Evolutionary conservation across 2,888 invertebrate species (phyloP).

Genomic region (Polyommatus icarus): DNA sequence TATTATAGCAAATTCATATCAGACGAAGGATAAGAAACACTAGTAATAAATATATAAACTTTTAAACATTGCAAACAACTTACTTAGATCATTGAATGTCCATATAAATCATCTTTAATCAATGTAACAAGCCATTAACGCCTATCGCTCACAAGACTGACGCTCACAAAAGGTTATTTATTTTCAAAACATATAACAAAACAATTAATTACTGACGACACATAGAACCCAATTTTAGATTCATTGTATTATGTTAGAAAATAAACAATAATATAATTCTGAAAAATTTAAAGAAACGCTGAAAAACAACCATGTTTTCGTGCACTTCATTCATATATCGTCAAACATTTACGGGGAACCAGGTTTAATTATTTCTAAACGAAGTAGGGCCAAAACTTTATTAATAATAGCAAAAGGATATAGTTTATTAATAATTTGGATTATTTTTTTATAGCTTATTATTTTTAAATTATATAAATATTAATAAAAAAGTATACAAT

Average conservation of each 20-base stretch:
- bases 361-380: background rate
- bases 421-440: too few species aligned
- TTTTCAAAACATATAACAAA: constrained; percentile 51
- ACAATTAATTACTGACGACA: constrained; percentile 48
- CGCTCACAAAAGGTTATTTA: constrained; percentile 68
- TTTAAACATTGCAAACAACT: constrained; percentile 51
- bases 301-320: constrained; percentile 80
- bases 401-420: background rate
- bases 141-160: constrained; percentile 57
- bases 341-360: constrained; percentile 43
- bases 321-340: constrained; percentile 58
- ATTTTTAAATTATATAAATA: background rate
- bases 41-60: constrained; percentile 29
- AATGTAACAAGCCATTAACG: constrained; percentile 59
- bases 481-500: too few species aligned
- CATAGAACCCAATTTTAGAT: constrained; percentile 41
- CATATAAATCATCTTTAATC: constrained; percentile 66
- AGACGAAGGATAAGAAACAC: constrained; percentile 37
- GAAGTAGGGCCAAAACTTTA: background rate
- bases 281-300: constrained; percentile 68
- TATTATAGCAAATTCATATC: constrained; percentile 47
- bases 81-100: constrained; percentile 68
- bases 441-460: background rate
- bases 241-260: constrained; percentile 49
- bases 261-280: constrained; percentile 53